phyloP scores from a whole-genome alignment of 1,140 invertebrate species.

The Drosophila erecta region DNA sequence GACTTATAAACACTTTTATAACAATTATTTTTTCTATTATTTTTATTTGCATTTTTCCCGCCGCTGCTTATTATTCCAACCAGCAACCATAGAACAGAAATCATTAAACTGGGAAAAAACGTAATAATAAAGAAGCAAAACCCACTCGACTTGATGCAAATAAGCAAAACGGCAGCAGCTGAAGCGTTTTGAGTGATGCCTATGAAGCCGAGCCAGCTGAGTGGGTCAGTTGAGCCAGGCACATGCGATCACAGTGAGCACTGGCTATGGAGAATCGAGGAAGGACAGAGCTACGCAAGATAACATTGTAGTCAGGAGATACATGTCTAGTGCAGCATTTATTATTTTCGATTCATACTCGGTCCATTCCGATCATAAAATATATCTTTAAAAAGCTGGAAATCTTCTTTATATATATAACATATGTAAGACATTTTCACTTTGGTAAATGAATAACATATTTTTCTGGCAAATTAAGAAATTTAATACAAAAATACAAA shows the following conservation, averaged over 20 bases:
- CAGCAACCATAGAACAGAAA: slow-evolving; percentile 31
- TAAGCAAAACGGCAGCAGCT: slow-evolving; percentile 35
- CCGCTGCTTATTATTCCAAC: slow-evolving; percentile 41
- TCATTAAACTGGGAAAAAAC: slow-evolving; percentile 42
- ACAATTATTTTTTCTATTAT: slow-evolving; percentile 44
- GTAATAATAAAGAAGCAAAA: slow-evolving; percentile 42
- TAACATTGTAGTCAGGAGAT: too few relatives aligned
- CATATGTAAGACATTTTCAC: too few relatives aligned
- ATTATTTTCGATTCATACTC: too few relatives aligned
- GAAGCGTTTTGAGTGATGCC: slow-evolving; percentile 49
- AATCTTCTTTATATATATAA: too few relatives aligned
- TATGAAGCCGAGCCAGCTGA: slow-evolving; percentile 25
- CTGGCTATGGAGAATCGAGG: neutral
- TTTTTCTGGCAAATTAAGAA: too few relatives aligned
- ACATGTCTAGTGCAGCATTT: too few relatives aligned
- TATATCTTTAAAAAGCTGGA: too few relatives aligned
- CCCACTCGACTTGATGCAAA: slow-evolving; percentile 55
- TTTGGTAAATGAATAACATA: too few relatives aligned
- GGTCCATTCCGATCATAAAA: too few relatives aligned
- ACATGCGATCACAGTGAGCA: slow-evolving; percentile 43
- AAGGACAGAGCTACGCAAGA: neutral
- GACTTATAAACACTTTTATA: slow-evolving; percentile 61
- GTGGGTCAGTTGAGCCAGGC: slow-evolving; percentile 44
- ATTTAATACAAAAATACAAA: too few relatives aligned
- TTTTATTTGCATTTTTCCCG: slow-evolving; percentile 30